These are phyloP conservation scores for Theristicus caerulescens DNA, from an alignment of 2,113 vertebrate species.

Conservation along the genomic window DNA sequence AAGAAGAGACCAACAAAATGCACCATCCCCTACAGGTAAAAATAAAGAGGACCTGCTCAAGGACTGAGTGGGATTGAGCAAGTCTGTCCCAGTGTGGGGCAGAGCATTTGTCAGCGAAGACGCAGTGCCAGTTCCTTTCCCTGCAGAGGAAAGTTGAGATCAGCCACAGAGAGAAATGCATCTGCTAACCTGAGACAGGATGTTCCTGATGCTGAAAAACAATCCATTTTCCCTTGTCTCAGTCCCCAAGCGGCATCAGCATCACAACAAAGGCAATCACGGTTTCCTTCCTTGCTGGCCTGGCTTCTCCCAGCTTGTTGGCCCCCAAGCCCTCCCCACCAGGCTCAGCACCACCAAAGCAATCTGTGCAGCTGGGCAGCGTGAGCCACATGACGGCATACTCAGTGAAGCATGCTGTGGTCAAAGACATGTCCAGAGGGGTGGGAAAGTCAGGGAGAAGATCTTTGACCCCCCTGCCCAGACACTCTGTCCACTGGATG, in stretches of 20 bases:
- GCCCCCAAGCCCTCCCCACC: background rate
- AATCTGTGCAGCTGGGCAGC: background rate
- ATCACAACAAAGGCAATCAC: background rate
- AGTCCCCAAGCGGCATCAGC: accelerated
- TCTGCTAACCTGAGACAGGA: background rate
- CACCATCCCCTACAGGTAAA: background rate
- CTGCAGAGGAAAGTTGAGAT: background rate
- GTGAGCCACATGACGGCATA: accelerated
- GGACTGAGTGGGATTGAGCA: background rate
- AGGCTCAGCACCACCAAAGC: background rate
- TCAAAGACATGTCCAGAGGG: background rate
- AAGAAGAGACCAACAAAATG: background rate
- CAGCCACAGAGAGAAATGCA: background rate
- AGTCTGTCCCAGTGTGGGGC: background rate
- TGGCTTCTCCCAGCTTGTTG: background rate
- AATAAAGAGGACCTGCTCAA: background rate
- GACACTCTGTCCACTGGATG: background rate
- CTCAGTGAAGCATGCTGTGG: background rate
- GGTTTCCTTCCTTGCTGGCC: background rate
- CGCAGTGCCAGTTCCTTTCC: background rate
- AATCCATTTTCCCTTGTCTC: background rate
- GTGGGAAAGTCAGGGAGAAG: background rate
- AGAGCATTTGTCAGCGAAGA: background rate
- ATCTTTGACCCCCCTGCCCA: background rate
- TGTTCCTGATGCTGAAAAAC: background rate